Conservation (phyloP, 2,113 vertebrate species). For the Nothocercus nigrocapillus region DNA sequence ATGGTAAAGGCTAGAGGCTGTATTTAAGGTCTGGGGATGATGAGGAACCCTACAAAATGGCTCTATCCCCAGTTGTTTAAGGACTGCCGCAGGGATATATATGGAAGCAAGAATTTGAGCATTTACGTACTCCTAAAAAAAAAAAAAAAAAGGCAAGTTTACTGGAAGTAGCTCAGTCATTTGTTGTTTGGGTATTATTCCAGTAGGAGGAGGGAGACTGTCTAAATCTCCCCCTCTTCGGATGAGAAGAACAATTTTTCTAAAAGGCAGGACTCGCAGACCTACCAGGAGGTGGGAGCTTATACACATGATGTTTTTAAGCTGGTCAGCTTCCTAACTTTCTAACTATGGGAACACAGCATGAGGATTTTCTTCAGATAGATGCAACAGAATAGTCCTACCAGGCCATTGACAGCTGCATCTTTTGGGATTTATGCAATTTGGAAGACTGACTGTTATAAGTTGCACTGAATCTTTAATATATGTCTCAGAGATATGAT, state of each 20-base stretch:
- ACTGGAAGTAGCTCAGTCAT: neutral
- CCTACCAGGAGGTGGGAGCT: neutral
- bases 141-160: neutral
- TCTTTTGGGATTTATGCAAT: neutral
- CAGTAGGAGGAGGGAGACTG: neutral
- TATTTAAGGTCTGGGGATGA: conserved; percentile 25
- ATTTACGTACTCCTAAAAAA: neutral
- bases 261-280: neutral
- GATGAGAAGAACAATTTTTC: neutral
- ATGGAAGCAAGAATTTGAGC: neutral
- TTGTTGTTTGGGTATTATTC: neutral
- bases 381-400: neutral
- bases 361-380: neutral
- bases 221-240: neutral
- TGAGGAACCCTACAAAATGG: neutral
- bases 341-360: neutral
- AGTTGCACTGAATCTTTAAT: conserved; percentile 24
- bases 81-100: neutral
- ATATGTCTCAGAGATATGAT: conserved; percentile 44
- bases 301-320: neutral
- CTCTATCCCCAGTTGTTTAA: neutral
- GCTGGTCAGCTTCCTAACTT: neutral
- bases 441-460: conserved; percentile 55
- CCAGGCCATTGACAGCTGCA: neutral
- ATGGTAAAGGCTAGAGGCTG: neutral